Evolutionary conservation across 2,113 vertebrate species (phyloP).

Genomic region (Anarhynchus alexandrinus): DNA sequence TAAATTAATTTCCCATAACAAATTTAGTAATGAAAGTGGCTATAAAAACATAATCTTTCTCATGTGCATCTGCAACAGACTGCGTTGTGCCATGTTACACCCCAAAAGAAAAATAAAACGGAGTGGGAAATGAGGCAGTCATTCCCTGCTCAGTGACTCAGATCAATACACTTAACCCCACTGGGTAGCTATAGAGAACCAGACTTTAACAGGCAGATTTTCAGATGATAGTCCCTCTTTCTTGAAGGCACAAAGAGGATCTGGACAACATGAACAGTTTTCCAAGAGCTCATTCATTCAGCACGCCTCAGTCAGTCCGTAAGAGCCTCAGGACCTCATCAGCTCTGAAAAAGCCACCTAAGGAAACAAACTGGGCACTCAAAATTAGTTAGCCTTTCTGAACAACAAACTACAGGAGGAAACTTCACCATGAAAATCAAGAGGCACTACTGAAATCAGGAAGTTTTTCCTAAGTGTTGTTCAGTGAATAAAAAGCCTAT

Average conservation of each 20-base stretch:
- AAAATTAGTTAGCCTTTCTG: neutral
- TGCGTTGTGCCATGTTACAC: neutral
- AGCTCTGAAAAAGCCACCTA: neutral
- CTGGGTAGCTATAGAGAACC: neutral
- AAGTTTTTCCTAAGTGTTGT: neutral
- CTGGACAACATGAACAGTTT: neutral
- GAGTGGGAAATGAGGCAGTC: constrained; percentile 11
- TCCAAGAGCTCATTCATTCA: neutral
- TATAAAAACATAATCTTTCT: constrained; percentile 46
- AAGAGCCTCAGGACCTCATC: neutral
- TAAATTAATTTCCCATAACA: constrained; percentile 54
- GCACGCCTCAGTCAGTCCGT: accelerated
- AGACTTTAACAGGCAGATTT: neutral
- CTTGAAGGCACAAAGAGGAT: neutral
- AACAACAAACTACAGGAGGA: neutral
- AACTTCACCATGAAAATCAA: neutral
- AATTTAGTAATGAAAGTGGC: constrained; percentile 29
- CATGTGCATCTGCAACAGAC: constrained; percentile 34
- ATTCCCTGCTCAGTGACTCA: constrained; percentile 35
- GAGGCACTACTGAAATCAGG: neutral
- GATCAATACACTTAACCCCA: constrained; percentile 18
- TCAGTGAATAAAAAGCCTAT: neutral
- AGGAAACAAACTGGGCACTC: neutral
- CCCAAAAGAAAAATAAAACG: constrained; percentile 44
- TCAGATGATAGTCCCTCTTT: neutral